A percentile compares a stretch with the other conserved stretches of the same genome.
These are phyloP conservation scores for Acanthurus tractus DNA, from an alignment of 2,797 vertebrate species.

Conservation along the genomic window DNA sequence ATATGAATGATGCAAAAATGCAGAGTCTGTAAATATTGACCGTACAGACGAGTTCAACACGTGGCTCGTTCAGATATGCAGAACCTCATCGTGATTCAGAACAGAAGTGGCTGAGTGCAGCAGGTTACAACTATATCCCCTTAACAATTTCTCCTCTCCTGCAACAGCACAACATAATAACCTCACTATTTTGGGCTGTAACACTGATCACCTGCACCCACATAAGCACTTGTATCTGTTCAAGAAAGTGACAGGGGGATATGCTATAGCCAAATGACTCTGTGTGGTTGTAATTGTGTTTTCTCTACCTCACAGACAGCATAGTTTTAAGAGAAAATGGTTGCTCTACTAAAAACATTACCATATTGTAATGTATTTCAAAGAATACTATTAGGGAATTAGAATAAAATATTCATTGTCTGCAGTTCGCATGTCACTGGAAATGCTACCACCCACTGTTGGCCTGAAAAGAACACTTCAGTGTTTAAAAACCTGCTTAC, in stretches of 20 bases:
- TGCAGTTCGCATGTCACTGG: not conserved
- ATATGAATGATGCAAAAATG: conserved; percentile 7
- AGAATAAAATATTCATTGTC: not conserved
- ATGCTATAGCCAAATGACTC: not conserved
- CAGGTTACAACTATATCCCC: no score
- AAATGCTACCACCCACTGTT: not conserved
- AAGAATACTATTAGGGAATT: not conserved
- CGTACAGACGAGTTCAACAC: not conserved
- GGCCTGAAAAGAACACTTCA: not conserved
- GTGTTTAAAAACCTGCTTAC: not conserved
- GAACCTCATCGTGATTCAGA: not conserved
- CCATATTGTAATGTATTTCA: not conserved
- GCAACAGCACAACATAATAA: no score
- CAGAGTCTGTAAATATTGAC: not conserved
- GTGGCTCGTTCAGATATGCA: not conserved
- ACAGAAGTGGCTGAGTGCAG: not conserved
- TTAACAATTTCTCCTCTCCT: no score
- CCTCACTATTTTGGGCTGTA: no score
- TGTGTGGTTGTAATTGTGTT: not conserved
- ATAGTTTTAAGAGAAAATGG: not conserved
- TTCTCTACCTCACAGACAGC: not conserved
- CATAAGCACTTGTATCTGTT: no score
- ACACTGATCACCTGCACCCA: no score
- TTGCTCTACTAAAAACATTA: not conserved
- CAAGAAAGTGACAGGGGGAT: not conserved